A percentile compares a stretch with the other conserved stretches of the same genome.
Evolutionary conservation across 1,140 invertebrate genomes (phyloP).

Genomic region (Hylyphantes graminicola): DNA sequence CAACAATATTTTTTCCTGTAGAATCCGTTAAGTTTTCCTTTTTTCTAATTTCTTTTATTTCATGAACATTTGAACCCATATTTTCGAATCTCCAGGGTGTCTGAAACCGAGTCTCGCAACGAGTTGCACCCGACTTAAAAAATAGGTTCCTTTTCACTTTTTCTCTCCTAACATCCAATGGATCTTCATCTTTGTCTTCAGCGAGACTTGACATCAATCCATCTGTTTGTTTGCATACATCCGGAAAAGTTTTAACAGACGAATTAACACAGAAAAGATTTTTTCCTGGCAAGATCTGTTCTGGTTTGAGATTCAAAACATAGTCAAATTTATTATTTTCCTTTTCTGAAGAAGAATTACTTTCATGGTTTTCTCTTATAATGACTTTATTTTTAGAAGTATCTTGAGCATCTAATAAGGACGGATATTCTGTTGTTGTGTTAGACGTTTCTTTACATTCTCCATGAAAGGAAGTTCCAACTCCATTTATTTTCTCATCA

Average conservation of each 20-base stretch:
- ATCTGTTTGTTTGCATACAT: too few species aligned
- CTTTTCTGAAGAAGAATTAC: neutral
- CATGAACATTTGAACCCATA: neutral
- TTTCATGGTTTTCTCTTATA: neutral
- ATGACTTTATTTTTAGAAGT: neutral
- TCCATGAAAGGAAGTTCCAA: too few species aligned
- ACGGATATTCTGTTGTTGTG: too few species aligned
- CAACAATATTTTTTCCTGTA: neutral
- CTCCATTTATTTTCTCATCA: too few species aligned
- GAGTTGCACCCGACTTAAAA: constrained; percentile 19
- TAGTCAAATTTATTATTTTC: constrained; percentile 17
- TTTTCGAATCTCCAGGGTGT: constrained; percentile 11
- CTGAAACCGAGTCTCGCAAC: neutral
- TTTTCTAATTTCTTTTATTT: neutral
- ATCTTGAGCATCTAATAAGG: too few species aligned
- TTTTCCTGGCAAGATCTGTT: neutral
- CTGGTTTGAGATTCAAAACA: constrained; percentile 7
- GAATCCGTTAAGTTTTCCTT: neutral
- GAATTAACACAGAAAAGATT: too few species aligned
- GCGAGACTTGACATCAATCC: too few species aligned
- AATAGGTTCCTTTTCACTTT: neutral
- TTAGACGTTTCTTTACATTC: too few species aligned
- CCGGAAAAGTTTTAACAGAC: too few species aligned
- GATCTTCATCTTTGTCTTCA: neutral
- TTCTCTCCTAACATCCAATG: neutral